Evolutionary conservation across 2,888 invertebrate species (phyloP).

Genomic region (Watsonalla binaria): DNA sequence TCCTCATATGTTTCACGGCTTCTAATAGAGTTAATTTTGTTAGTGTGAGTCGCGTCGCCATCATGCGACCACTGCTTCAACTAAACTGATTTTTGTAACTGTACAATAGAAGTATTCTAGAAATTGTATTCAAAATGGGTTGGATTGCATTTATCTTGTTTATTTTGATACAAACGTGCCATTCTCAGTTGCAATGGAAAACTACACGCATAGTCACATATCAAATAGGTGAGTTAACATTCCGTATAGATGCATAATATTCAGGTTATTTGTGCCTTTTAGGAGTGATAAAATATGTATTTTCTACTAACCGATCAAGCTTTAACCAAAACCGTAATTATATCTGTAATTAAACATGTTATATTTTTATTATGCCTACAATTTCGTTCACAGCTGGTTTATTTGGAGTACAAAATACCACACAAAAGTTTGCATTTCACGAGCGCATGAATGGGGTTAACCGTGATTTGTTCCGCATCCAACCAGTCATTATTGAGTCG

Average conservation of each 20-base stretch:
- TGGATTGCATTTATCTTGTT: conserved; percentile 26
- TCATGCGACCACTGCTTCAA: conserved; percentile 22
- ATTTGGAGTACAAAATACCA: conserved; percentile 39
- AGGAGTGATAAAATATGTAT: background rate
- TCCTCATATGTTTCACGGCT: conserved; percentile 23
- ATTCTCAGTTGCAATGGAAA: conserved; percentile 34
- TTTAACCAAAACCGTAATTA: no score
- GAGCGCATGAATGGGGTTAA: conserved; percentile 51
- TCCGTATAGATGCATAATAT: background rate
- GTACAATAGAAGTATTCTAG: background rate
- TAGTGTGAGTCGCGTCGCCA: conserved; percentile 32
- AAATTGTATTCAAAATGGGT: conserved; percentile 27
- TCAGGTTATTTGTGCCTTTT: background rate
- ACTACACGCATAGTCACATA: conserved; percentile 37
- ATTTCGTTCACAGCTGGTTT: conserved; percentile 45
- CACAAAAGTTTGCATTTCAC: conserved; percentile 51
- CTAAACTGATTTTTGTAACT: conserved; percentile 5
- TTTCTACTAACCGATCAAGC: no score
- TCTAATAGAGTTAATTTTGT: conserved; percentile 32
- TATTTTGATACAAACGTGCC: conserved; percentile 26
- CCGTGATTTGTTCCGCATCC: conserved; percentile 33
- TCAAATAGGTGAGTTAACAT: conserved; percentile 50
- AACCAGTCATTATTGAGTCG: conserved; percentile 43
- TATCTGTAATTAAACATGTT: background rate
- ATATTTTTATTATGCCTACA: background rate